These are phyloP conservation scores for Muntiacus reevesi DNA, from an alignment of 2,113 vertebrate genomes.

Conservation along the genomic window DNA sequence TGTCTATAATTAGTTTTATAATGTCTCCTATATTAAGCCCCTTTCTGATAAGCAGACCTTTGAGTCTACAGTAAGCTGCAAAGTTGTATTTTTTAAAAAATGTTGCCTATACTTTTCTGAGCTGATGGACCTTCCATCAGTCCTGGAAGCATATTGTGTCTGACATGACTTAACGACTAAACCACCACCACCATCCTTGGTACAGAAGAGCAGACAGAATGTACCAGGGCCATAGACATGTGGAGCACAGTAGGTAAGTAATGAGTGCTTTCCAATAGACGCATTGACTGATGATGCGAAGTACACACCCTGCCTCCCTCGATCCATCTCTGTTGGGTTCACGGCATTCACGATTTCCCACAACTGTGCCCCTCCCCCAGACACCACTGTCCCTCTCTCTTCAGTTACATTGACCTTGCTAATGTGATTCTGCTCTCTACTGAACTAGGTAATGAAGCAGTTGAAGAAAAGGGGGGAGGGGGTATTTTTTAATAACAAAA, in stretches of 20 bases:
- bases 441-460: background rate
- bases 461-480: background rate
- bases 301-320: background rate
- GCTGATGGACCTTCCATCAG: background rate
- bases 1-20: background rate
- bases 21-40: background rate
- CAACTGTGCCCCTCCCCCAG: rapidly evolving
- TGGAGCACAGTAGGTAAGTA: background rate
- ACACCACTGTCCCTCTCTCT: background rate
- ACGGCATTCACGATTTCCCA: background rate
- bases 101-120: background rate
- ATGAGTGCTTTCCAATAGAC: background rate
- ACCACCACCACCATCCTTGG: background rate
- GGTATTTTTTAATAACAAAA: background rate
- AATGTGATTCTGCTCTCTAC: background rate
- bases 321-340: background rate
- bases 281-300: background rate
- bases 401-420: background rate
- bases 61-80: background rate
- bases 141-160: background rate
- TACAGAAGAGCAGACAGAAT: background rate
- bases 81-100: background rate
- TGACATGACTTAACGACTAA: rapidly evolving
- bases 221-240: background rate
- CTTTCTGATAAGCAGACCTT: background rate